phyloP scores from a whole-genome alignment of 2,797 vertebrate species.

The Periophthalmus magnuspinnatus region DNA sequence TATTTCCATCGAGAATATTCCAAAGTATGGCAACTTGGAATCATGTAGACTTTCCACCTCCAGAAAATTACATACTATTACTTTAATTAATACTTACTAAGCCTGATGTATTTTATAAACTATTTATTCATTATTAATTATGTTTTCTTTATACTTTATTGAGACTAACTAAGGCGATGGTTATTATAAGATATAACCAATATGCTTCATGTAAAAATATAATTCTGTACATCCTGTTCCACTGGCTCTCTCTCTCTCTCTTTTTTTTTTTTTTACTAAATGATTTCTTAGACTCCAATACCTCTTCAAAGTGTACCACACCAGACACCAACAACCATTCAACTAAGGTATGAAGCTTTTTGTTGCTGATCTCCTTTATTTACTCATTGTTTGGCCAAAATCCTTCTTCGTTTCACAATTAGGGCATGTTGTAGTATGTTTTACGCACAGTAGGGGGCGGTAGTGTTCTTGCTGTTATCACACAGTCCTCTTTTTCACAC shows the following conservation, averaged over 20 bases:
- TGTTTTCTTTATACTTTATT: no score
- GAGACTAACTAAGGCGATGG: no score
- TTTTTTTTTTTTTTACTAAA: neutral
- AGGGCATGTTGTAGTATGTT: conserved; percentile 65
- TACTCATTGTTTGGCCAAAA: conserved; percentile 59
- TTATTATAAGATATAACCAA: no score
- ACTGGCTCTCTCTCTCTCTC: no score
- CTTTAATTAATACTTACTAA: no score
- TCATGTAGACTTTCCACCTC: no score
- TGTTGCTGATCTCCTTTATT: neutral
- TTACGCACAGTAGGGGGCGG: conserved; percentile 47
- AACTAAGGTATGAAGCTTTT: conserved; percentile 67
- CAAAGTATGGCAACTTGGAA: no score
- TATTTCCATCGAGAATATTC: no score
- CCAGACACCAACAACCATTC: conserved; percentile 56
- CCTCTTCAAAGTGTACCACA: conserved; percentile 63
- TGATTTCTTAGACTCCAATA: conserved; percentile 49
- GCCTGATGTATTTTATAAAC: no score
- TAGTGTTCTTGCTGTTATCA: conserved; percentile 31
- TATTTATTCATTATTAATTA: no score
- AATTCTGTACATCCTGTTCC: neutral
- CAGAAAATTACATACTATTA: no score
- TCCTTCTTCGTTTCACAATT: conserved; percentile 63
- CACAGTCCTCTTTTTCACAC: conserved; percentile 37
- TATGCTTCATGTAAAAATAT: conserved; percentile 8